Evolutionary conservation across 2,888 invertebrate genomes (phyloP), one percentile per base, ranked within the genome.

Genomic region (Agriopis marginaria): DNA sequence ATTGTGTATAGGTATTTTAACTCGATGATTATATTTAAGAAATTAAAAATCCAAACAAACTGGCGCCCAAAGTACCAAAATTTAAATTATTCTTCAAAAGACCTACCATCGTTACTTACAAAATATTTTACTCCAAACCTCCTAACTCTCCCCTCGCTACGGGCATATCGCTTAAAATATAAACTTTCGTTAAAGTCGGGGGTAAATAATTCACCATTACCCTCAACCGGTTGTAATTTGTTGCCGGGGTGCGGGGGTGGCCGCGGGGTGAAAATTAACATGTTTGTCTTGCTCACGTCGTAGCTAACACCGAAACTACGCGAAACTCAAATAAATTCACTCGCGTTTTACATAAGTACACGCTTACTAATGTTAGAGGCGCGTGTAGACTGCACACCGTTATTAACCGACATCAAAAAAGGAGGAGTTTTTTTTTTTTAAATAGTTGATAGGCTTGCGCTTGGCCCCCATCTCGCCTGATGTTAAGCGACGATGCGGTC

Each of bases 281-380:
- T 93, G 93, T 93, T 93, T 93, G 93, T 91, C 90, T 93, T 93
- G 88, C 91, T 91, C 91, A 91, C 92, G 89, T 90, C 92, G 91
- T 88, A 90, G 89, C 89, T 85, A 87, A 89, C 88, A 88, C 87
- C 87, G 85, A 89, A 93, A 93, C 93, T 92, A 91, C 89, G 89
- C 84, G 87, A 85, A 93, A 93, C 89, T 93, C 91, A 92, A 93
- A 93, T 93, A 93, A 92, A 93, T 92, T 93, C 89, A 84, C 82
- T 85, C 88, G 83, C 88, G 88, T 90, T 92, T 92, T 91, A 91
- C 92, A 92, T 92, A 92, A 90, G 88, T 86, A 82, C 77, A 76
- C 83, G 86, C 84, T 83, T 83, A 86, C 87, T 90, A 89, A 89
- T 90, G 89, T 89, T 91, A 86, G 86, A 59, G 72, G 70, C 65